Percentiles rank a stretch among this genome's conserved stretches.
These are phyloP conservation scores for Cerastoderma edule DNA, from an alignment of 2,888 invertebrate genomes.

Conservation along the genomic window DNA sequence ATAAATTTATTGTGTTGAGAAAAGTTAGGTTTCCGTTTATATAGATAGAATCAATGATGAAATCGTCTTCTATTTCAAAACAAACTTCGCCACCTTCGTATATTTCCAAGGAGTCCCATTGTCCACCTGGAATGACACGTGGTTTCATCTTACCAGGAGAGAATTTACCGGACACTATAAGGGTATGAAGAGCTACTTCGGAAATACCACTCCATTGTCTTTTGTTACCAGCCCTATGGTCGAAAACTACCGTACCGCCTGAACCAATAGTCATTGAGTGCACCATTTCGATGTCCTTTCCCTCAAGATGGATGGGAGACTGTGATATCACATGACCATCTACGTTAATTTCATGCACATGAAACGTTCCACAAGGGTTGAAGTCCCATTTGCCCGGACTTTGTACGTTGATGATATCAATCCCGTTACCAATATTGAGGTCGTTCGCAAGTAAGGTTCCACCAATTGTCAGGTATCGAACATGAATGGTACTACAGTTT, in stretches of 20 bases:
- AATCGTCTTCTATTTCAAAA: constrained; percentile 60
- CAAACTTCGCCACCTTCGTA: constrained; percentile 48
- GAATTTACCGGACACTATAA: constrained; percentile 59
- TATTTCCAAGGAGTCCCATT: constrained; percentile 64
- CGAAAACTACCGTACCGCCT: constrained; percentile 61
- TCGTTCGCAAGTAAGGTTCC: constrained; percentile 51
- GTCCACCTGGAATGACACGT: constrained; percentile 36
- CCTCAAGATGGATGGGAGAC: constrained; percentile 55
- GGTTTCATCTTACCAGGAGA: constrained; percentile 58
- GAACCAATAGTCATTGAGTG: constrained; percentile 50
- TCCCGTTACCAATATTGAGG: constrained; percentile 45
- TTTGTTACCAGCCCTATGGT: constrained; percentile 48
- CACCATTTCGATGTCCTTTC: constrained; percentile 45
- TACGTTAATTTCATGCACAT: constrained; percentile 49
- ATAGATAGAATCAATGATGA: constrained; percentile 52
- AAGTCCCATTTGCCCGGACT: constrained; percentile 61
- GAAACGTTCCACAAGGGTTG: constrained; percentile 50
- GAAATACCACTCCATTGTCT: constrained; percentile 61
- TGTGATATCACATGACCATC: constrained; percentile 61
- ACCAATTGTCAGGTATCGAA: constrained; percentile 54
- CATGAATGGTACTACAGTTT: constrained; percentile 54
- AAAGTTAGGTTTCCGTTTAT: constrained; percentile 54
- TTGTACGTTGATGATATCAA: constrained; percentile 56
- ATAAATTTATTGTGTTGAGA: constrained; percentile 48
- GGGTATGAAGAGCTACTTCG: constrained; percentile 44